phyloP scores from a whole-genome alignment of 1,140 invertebrate species.

The Drosophila sproati region DNA sequence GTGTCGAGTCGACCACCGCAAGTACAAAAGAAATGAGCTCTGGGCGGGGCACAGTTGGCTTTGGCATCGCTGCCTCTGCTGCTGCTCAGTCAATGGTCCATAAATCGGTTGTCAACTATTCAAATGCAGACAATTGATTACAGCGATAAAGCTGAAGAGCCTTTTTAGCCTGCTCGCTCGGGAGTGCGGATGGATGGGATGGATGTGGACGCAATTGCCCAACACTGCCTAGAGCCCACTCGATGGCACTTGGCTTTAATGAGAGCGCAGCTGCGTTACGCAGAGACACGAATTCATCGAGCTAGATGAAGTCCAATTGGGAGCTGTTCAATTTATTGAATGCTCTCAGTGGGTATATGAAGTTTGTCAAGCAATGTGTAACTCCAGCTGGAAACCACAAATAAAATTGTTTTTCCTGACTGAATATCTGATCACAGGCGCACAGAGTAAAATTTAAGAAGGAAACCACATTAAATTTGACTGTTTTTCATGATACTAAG shows the following conservation, averaged over 20 bases:
- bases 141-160: slow-evolving; percentile 81
- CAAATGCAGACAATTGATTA: slow-evolving; percentile 83
- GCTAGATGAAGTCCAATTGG: slow-evolving; percentile 37
- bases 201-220: background rate
- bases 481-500: no score
- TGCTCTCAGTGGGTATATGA: background rate
- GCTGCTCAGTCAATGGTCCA: slow-evolving; percentile 78
- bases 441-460: no score
- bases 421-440: background rate
- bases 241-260: slow-evolving; percentile 55
- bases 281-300: slow-evolving; percentile 38
- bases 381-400: background rate
- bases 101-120: slow-evolving; percentile 83
- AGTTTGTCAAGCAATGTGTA: background rate
- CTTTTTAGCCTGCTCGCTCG: slow-evolving; percentile 53
- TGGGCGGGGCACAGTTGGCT: slow-evolving; percentile 31
- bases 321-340: background rate
- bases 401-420: background rate
- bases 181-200: background rate
- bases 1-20: slow-evolving; percentile 47
- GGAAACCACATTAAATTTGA: no score
- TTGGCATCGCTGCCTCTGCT: slow-evolving; percentile 40
- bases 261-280: slow-evolving; percentile 68
- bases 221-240: slow-evolving; percentile 2
- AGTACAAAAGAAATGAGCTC: slow-evolving; percentile 78